Base-by-base conservation (phyloP, 2,888 invertebrate species). In the Platycheirus rosarum region DNA sequence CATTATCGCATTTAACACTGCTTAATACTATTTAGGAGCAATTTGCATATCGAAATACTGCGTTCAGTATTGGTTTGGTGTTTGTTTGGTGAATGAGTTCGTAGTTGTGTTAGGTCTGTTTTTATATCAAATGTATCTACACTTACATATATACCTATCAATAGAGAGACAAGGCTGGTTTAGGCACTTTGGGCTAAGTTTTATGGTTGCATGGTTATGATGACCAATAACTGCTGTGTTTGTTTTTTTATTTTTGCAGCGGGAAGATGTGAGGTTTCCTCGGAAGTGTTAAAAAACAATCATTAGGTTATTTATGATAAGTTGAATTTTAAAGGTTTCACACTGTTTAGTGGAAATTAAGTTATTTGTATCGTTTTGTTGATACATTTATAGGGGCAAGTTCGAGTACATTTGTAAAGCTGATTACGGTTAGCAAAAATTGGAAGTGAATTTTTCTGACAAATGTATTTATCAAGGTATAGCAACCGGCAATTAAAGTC, bases 31-130 rank as follows among this genome's bases (percentile, higher is more conserved):
- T 87, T 88, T 88, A 88, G 89, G 86, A 86, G 87, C 87, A 85
- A 88, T 88, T 88, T 89, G 88, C 88, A 89, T 88, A 88, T 86
- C 88, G 88, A 86, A 60, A 87, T 87, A 87, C 86, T 87, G 85
- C 86, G 85, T 86, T 32, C 29, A 32, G 8, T 32, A 4, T 86
- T 86, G 86, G 29, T 35, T 26, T 37, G 23, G 40, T 42, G 29
- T 23, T 8, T 63, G 11, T 32, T 14, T 29, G n/a, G n/a, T n/a
- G n/a, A n/a, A n/a, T n/a, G 35, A 53, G 13, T 35, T 23, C 40
- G 32, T 51, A 8, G 26, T 32, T 35, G 11, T 29, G 11, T 2
- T 13, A 16, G 11, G 6, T 32, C n/a, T 32, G 35, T 53, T 23
- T 16, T n/a, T 16, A 11, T 51, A 51, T 9, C 16, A 32, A 32